Base-by-base conservation (phyloP, 2,888 invertebrate genomes). In the Carcina quercana region DNA sequence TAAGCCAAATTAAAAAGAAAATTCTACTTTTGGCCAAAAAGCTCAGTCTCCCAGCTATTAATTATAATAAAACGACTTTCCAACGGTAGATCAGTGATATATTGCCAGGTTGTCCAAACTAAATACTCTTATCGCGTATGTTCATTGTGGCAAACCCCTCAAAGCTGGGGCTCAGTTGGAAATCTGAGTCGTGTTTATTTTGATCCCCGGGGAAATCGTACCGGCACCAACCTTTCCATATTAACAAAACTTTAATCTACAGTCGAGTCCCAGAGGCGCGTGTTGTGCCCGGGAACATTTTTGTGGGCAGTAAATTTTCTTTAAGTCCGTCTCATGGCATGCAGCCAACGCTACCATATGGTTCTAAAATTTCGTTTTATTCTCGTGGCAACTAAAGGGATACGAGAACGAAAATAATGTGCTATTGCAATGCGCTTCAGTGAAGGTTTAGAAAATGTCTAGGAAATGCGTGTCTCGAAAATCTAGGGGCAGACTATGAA, bases 231-330 rank as follows among this genome's bases (percentile, higher is more conserved):
- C 66, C 63, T 63, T 63, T 62, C 53, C 61, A 63, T 64, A 70
- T 70, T 70, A 72, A 63, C 68, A 58, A 72, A 75, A 75, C 68
- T 72, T 72, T 70, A 70, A 72, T 71, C 55, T 63, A 59, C 60
- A 56, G 49, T 54, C 38, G 44, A 40, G 48, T 59, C 63, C 63
- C 66, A 30, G 36, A 65, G 55, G 40, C 37, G 31, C 38, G 42
- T 42, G 49, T 45, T 53, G 47, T 51, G 52, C 53, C 47, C 44
- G 45, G 50, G 60, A 45, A 64, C 49, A 62, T 69, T 72, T 73
- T 76, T 76, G 69, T 64, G 55, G 60, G 56, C 60, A 59, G 62
- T 75, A 75, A 72, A 78, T 75, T 73, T 71, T 65, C 66, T 68
- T 64, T 69, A 70, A 69, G 61, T 61, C 65, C 47, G 52, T 54